phyloP scores from a whole-genome alignment of 2,113 vertebrate genomes.

The Peromyscus californicus region DNA sequence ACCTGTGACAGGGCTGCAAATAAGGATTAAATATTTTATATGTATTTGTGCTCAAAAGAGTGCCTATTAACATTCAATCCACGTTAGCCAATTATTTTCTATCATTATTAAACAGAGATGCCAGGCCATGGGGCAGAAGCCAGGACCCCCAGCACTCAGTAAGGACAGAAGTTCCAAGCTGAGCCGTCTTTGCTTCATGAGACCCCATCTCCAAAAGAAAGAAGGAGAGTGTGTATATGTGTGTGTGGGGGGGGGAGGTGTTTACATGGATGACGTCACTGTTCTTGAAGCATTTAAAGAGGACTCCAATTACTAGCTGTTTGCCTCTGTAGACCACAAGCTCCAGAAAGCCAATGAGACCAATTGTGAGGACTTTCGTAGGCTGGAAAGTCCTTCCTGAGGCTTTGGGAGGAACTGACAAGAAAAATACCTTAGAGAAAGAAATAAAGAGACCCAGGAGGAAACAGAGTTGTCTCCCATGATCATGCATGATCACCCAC shows the following conservation, averaged over 20 bases:
- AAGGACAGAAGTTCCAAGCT: no score
- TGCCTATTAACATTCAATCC: not conserved
- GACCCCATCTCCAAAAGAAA: not conserved
- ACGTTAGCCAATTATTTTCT: not conserved
- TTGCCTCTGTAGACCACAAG: not conserved
- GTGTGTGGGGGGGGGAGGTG: not conserved
- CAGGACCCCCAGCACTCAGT: not conserved
- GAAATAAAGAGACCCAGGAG: not conserved
- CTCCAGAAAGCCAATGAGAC: not conserved
- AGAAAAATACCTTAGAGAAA: not conserved
- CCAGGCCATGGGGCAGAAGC: not conserved
- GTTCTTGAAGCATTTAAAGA: not conserved
- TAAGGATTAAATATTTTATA: not conserved
- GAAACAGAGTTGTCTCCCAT: not conserved
- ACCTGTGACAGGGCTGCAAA: not conserved
- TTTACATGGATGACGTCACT: not conserved
- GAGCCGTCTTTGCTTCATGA: not conserved
- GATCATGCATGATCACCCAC: not conserved
- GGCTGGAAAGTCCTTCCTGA: not conserved
- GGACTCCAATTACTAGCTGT: not conserved
- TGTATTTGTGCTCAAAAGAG: not conserved
- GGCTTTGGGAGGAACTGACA: no score
- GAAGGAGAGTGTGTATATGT: no score
- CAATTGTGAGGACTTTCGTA: not conserved
- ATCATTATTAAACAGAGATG: not conserved